Evolutionary conservation across 2,888 invertebrate genomes (phyloP).

Genomic region (Pristionchus fissidentatus): DNA sequence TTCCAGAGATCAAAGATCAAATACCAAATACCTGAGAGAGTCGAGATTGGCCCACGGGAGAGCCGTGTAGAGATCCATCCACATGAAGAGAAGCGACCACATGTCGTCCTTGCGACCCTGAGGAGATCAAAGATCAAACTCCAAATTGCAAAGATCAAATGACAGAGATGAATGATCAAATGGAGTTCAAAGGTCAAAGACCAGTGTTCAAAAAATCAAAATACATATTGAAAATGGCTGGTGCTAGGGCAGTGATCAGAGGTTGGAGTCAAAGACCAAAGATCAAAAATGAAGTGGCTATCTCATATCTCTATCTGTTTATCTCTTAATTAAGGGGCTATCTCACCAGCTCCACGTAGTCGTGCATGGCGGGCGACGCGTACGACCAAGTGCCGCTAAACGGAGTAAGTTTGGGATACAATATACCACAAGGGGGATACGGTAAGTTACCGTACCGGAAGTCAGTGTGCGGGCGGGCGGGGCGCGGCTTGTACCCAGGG

Average conservation of each 20-base stretch:
- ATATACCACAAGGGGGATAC: too few relatives aligned
- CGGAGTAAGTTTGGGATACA: too few relatives aligned
- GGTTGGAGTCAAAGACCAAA: background rate
- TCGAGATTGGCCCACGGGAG: conserved; percentile 14
- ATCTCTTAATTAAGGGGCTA: too few relatives aligned
- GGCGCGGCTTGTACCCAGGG: too few relatives aligned
- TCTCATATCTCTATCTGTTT: background rate
- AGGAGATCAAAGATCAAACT: too few relatives aligned
- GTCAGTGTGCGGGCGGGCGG: conserved; percentile 50
- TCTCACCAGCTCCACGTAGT: conserved; percentile 50
- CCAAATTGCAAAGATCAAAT: background rate
- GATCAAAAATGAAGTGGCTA: background rate
- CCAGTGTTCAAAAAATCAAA: too few relatives aligned
- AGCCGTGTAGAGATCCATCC: conserved; percentile 13
- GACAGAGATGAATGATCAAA: too few relatives aligned
- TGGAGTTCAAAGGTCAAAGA: too few relatives aligned
- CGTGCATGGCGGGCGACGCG: conserved; percentile 56
- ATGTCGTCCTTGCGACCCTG: conserved; percentile 49
- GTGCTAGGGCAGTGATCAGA: background rate
- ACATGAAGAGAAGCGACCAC: background rate
- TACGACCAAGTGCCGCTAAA: conserved; percentile 60
- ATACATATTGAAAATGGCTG: too few relatives aligned
- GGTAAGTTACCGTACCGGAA: conserved; percentile 28
- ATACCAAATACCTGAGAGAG: background rate
- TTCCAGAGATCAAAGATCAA: too few relatives aligned